phyloP scores from a whole-genome alignment of 1,140 invertebrate genomes.

The Heterodera carotae region DNA sequence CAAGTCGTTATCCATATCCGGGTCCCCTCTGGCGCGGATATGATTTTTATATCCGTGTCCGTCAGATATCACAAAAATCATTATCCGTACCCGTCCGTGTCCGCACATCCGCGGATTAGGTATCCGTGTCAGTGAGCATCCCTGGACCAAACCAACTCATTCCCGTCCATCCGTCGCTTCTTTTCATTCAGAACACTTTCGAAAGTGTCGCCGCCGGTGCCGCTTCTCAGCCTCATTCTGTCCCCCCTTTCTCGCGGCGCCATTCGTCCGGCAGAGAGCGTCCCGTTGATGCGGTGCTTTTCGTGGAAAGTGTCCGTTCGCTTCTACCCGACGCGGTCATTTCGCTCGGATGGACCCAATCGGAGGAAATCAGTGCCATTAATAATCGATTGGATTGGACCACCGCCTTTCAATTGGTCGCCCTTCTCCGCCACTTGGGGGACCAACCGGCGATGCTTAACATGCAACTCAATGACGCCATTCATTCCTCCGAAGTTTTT shows the following conservation, averaged over 20 bases:
- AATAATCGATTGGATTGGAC: conserved; percentile 49
- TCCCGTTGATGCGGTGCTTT: conserved; percentile 47
- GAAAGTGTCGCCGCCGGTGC: neutral
- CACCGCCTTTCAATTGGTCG: conserved; percentile 43
- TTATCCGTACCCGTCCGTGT: too few species aligned
- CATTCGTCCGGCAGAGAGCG: conserved; percentile 29
- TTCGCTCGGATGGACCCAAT: conserved; percentile 42
- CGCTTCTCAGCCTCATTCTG: neutral
- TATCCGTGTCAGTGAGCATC: too few species aligned
- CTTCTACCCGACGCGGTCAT: conserved; percentile 54
- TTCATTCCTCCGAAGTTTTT: conserved; percentile 35
- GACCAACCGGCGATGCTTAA: conserved; percentile 46
- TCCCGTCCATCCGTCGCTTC: neutral
- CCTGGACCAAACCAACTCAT: too few species aligned
- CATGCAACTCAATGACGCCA: conserved; percentile 50
- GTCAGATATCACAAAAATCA: too few species aligned
- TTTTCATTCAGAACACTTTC: conserved; percentile 20
- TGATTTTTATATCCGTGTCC: too few species aligned
- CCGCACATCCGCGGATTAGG: too few species aligned
- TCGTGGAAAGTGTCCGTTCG: conserved; percentile 44
- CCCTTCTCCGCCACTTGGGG: conserved; percentile 37
- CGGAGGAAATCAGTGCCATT: conserved; percentile 42
- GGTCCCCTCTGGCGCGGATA: too few species aligned
- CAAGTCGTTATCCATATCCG: too few species aligned
- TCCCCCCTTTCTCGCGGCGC: neutral